These are phyloP conservation scores for Diabrotica undecimpunctata DNA, from an alignment of 1,140 invertebrate genomes.

Conservation along the genomic window DNA sequence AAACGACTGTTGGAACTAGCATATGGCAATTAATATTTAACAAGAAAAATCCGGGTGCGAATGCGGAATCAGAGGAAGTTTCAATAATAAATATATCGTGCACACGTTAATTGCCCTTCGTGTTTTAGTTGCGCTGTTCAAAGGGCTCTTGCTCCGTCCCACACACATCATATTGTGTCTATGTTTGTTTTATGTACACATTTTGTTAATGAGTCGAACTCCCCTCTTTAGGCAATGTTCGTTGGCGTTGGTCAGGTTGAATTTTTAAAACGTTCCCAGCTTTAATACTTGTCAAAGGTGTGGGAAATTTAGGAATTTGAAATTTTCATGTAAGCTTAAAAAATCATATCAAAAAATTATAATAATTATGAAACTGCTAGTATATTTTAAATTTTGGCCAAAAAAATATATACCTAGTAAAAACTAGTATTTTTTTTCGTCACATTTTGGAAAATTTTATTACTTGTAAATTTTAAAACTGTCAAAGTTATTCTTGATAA, in stretches of 20 bases:
- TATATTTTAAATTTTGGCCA: not conserved
- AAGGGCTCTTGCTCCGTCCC: conserved; percentile 7
- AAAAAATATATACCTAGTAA: no score
- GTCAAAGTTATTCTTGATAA: no score
- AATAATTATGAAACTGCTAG: not conserved
- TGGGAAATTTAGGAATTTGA: no score
- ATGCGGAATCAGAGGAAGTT: conserved; percentile 15
- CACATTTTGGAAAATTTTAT: no score
- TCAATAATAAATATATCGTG: conserved; percentile 19
- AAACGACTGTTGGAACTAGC: not conserved
- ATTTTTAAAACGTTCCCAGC: no score
- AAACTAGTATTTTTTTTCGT: no score
- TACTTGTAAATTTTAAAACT: no score
- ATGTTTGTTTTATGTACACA: conserved; percentile 11
- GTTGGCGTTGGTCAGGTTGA: not conserved
- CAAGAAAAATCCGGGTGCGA: conserved; percentile 12
- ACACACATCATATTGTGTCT: conserved; percentile 15
- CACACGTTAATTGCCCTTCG: conserved; percentile 9
- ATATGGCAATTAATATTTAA: conserved; percentile 16
- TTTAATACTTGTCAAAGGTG: no score
- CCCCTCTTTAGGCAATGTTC: not conserved
- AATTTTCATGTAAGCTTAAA: no score
- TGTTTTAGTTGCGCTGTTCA: not conserved
- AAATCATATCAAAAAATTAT: no score
- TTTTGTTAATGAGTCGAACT: conserved; percentile 9